phyloP scores from a whole-genome alignment of 1,140 invertebrate genomes.

The Ostrea denselamellosa region DNA sequence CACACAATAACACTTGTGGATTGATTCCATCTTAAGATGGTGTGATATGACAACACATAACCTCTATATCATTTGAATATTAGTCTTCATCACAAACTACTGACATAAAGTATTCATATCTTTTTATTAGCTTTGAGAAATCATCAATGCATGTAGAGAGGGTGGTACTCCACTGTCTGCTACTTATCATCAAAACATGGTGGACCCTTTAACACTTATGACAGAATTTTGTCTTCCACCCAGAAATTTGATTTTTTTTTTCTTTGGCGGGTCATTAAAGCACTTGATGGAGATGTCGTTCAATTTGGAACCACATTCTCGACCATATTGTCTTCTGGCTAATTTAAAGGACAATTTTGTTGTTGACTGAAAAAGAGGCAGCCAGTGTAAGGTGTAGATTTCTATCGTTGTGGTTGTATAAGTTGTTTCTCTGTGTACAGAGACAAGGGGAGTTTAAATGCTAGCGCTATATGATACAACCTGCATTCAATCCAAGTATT shows the following conservation, averaged over 20 bases:
- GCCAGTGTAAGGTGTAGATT: slow-evolving; percentile 6
- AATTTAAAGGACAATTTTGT: slow-evolving; percentile 27
- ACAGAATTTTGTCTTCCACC: slow-evolving; percentile 25
- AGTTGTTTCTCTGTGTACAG: slow-evolving; percentile 35
- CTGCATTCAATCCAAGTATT: slow-evolving; percentile 7
- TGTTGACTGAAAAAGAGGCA: slow-evolving; percentile 5
- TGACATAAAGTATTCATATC: slow-evolving; percentile 27
- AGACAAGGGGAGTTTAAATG: slow-evolving; percentile 28
- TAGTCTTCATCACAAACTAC: not conserved
- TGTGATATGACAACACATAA: slow-evolving; percentile 17
- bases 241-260: slow-evolving; percentile 23
- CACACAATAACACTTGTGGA: not conserved
- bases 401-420: slow-evolving; percentile 2
- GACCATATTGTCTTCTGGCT: slow-evolving; percentile 7
- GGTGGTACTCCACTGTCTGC: not conserved
- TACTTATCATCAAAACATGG: not conserved
- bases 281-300: slow-evolving; percentile 14
- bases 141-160: not conserved
- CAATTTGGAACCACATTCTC: slow-evolving; percentile 21
- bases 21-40: not conserved
- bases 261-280: slow-evolving; percentile 9
- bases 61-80: not conserved
- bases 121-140: not conserved
- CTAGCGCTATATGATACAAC: slow-evolving; percentile 29
- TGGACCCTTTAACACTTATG: slow-evolving; percentile 31